phyloP scores from a whole-genome alignment of 2,113 vertebrate species.

The Tringa solitaria region DNA sequence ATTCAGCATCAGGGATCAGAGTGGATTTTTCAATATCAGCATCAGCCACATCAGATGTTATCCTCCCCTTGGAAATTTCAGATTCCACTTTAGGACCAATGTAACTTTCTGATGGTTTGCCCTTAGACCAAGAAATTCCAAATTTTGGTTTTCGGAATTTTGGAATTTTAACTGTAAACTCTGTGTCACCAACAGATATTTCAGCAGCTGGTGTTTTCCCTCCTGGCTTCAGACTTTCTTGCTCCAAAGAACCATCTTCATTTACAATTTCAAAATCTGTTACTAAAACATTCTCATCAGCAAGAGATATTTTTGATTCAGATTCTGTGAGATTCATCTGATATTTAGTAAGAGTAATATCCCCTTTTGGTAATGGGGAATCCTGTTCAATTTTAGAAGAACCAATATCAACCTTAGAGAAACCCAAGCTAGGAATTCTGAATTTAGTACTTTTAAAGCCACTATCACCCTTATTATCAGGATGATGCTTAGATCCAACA shows the following conservation, averaged over 20 bases:
- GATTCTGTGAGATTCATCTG: neutral
- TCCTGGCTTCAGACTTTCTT: neutral
- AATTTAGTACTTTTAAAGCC: neutral
- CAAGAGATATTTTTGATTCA: neutral
- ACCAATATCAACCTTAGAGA: neutral
- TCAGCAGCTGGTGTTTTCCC: neutral
- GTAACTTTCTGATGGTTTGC: neutral
- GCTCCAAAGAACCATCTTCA: neutral
- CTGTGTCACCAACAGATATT: neutral
- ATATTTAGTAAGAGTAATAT: slow-evolving; percentile 44
- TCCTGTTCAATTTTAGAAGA: neutral
- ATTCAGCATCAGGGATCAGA: neutral
- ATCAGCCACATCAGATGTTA: neutral
- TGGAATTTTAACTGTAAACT: neutral
- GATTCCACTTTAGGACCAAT: rapidly evolving
- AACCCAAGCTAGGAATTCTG: neutral
- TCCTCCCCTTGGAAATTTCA: neutral
- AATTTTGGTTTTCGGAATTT: slow-evolving; percentile 3
- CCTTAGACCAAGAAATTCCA: neutral
- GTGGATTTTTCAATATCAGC: neutral
- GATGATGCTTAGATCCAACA: rapidly evolving
- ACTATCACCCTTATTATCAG: rapidly evolving
- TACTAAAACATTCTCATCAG: neutral
- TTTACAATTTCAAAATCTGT: neutral
- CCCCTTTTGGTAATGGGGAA: neutral